phyloP scores from a whole-genome alignment of 1,140 invertebrate species.

The Cherax destructor region DNA sequence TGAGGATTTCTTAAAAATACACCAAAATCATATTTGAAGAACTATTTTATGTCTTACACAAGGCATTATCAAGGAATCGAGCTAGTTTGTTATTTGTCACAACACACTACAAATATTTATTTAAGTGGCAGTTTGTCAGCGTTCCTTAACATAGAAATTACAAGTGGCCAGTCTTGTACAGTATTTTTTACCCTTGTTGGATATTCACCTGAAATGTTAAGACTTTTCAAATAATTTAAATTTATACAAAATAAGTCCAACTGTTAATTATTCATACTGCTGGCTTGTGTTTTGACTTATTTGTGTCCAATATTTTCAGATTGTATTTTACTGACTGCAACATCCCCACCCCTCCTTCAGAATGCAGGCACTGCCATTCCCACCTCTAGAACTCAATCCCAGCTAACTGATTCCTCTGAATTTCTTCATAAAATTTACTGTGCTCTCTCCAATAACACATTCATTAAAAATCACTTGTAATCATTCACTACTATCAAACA shows the following conservation, averaged over 20 bases:
- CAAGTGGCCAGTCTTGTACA: conserved; percentile 4
- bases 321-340: background rate
- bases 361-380: no score
- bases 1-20: no score
- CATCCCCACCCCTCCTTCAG: no score
- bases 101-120: background rate
- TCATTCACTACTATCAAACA: no score
- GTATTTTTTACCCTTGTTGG: background rate
- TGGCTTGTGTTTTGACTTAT: background rate
- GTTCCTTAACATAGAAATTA: background rate
- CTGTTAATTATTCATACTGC: background rate
- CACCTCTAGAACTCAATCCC: no score
- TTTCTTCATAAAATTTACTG: no score
- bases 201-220: background rate
- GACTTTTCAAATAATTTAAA: background rate
- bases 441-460: no score
- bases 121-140: background rate
- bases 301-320: background rate
- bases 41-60: no score
- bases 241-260: background rate
- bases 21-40: no score
- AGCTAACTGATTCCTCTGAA: no score
- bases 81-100: background rate
- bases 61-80: background rate
- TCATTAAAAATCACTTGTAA: no score